Percentiles rank a stretch among this genome's conserved stretches.
Evolutionary conservation across 2,113 vertebrate species (phyloP).

Genomic region (Trinectes maculatus): DNA sequence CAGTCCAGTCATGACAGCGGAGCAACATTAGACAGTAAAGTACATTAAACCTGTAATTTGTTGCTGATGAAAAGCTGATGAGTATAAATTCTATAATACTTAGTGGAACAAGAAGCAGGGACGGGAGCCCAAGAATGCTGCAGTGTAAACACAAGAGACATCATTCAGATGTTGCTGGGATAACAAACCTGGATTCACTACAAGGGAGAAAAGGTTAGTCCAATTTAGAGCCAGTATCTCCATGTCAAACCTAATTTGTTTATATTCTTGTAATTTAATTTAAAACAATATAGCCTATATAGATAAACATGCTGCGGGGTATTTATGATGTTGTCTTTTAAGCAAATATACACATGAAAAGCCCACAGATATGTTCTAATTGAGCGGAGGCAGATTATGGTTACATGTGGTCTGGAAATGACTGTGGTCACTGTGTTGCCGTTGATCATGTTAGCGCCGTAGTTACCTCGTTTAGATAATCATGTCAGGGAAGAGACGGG

Average conservation of each 20-base stretch:
- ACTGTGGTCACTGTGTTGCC: conserved; percentile 15
- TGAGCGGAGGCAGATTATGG: conserved; percentile 13
- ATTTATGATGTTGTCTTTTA: conserved; percentile 15
- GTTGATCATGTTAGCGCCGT: not conserved
- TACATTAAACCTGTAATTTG: conserved; percentile 60
- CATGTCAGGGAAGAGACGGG: conserved; percentile 5
- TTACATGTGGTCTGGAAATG: conserved; percentile 3
- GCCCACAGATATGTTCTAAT: conserved; percentile 3
- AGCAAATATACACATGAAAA: not conserved
- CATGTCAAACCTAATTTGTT: not conserved
- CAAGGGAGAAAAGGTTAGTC: not conserved
- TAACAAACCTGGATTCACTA: conserved; percentile 15
- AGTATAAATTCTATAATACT: conserved; percentile 49
- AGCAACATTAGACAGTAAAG: conserved; percentile 33
- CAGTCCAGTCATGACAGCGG: conserved; percentile 21
- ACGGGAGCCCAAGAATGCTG: conserved; percentile 20
- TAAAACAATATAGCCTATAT: conserved; percentile 2
- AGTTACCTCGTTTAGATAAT: conserved; percentile 1
- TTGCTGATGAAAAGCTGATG: conserved; percentile 59
- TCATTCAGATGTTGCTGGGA: conserved; percentile 8
- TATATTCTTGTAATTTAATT: not conserved
- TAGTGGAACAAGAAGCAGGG: conserved; percentile 34
- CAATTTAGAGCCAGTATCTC: conserved; percentile 5
- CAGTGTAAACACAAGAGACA: conserved; percentile 45
- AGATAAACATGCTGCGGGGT: conserved; percentile 3